These are phyloP conservation scores for Psophia crepitans DNA, from an alignment of 2,113 vertebrate genomes.

Conservation along the genomic window DNA sequence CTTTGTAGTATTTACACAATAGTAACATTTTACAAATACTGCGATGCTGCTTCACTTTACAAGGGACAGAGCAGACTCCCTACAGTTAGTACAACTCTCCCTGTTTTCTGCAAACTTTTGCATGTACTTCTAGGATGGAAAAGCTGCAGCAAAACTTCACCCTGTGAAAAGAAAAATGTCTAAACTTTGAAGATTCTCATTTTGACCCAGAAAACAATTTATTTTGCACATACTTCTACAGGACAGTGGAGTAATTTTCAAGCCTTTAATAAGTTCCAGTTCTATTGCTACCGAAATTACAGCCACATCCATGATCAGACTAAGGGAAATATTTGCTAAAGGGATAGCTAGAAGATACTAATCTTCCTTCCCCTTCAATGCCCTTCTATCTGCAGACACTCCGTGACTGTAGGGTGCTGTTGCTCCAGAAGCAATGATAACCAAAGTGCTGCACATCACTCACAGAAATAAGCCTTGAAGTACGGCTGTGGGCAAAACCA, in stretches of 20 bases:
- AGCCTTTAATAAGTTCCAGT: not conserved
- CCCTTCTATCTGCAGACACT: not conserved
- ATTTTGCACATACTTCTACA: not conserved
- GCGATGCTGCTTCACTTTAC: not conserved
- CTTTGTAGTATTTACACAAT: not conserved
- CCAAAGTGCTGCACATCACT: not conserved
- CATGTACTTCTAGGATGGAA: not conserved
- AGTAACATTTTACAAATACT: not conserved
- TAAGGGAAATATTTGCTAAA: not conserved
- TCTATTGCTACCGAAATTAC: not conserved
- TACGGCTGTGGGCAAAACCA: not conserved
- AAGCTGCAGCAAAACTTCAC: not conserved
- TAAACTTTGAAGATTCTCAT: not conserved
- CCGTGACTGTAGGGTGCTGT: not conserved
- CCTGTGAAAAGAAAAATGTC: not conserved
- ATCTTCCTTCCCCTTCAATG: not conserved
- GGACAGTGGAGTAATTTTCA: not conserved
- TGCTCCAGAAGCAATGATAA: not conserved
- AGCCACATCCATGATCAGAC: not conserved
- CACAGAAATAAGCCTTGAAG: not conserved
- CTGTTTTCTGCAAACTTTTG: not conserved
- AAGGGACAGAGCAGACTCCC: not conserved
- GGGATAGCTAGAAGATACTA: not conserved
- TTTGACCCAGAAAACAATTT: not conserved
- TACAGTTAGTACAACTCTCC: not conserved